Evolutionary conservation across 2,113 vertebrate species (phyloP), one percentile per base, ranked within the genome.

Genomic region (Sylvia atricapilla): DNA sequence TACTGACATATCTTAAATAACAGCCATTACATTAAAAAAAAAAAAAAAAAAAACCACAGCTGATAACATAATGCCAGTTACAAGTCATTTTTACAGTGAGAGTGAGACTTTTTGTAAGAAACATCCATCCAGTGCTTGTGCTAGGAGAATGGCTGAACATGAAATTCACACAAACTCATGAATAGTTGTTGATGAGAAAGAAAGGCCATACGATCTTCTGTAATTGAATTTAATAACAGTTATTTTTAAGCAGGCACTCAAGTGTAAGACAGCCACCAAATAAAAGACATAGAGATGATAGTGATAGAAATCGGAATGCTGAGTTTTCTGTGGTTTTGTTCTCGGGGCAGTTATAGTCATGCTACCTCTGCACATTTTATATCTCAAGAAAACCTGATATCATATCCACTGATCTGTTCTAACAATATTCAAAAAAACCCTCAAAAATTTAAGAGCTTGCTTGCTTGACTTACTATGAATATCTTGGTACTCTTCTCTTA

Each of bases 281-380:
- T 13, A 69, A 25, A 44, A 4, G 2, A 28, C 0, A 0, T 7
- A 52, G n/a, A 55, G 20, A 30, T 31, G 23, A 11, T 49, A 39
- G 5, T 23, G 28, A 31, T 3, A 69, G 25, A 72, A 63, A 49
- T 47, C 33, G 63, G 35, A 87, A 67, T 37, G 33, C 9, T 46
- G 47, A 78, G 17, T 23, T 37, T 82, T 35, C 16, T 2, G 3
- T 74, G 30, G 13, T 11, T 69, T 74, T 70, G 30, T 41, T 84
- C 37, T 74, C 67, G 46, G 4, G 52, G 5, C 18, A 59, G 5
- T 80, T 53, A 37, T 19, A 50, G 23, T 78, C 27, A 12, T 25
- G 3, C 6, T 85, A 17, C 15, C 21, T 31, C 14, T 22, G 13
- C 7, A 13, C 4, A 33, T 88, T 85, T 67, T 13, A 8, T 39